Evolutionary conservation across 2,113 vertebrate genomes (phyloP).

Genomic region (Perognathus longimembris): DNA sequence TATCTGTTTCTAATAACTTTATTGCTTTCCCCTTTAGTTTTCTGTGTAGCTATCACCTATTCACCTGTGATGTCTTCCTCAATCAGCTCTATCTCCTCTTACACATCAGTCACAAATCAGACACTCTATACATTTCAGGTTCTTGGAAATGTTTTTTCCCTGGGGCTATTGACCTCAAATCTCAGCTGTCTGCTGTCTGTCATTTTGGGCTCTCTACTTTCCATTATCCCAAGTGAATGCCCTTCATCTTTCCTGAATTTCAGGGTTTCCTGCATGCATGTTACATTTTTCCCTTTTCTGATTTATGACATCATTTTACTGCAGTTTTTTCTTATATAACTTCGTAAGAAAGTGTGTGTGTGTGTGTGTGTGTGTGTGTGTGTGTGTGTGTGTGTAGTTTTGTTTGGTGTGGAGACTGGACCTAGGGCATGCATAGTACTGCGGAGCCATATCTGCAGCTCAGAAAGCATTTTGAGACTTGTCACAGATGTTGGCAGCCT

Average conservation of each 20-base stretch:
- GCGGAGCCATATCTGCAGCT: too few species aligned
- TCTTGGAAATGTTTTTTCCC: not conserved
- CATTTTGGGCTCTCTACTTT: not conserved
- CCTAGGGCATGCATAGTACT: not conserved
- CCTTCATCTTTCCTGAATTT: not conserved
- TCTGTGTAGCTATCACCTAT: not conserved
- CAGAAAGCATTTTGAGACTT: not conserved
- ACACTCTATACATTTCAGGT: not conserved
- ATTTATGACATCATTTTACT: not conserved
- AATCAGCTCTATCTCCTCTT: not conserved
- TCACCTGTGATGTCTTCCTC: not conserved
- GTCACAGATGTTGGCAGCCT: not conserved
- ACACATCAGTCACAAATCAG: not conserved
- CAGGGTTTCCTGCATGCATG: not conserved
- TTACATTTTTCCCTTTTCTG: not conserved
- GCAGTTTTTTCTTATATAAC: not conserved
- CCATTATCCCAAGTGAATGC: not conserved
- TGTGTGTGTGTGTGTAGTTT: not conserved
- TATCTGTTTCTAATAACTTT: not conserved
- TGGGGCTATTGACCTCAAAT: not conserved
- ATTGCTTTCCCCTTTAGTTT: not conserved
- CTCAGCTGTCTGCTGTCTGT: not conserved
- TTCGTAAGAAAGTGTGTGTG: not conserved
- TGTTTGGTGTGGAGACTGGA: not conserved
- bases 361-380: not conserved